These are phyloP conservation scores for Chlorocebus sabaeus DNA, from an alignment of 2,113 vertebrate genomes.

Conservation along the genomic window DNA sequence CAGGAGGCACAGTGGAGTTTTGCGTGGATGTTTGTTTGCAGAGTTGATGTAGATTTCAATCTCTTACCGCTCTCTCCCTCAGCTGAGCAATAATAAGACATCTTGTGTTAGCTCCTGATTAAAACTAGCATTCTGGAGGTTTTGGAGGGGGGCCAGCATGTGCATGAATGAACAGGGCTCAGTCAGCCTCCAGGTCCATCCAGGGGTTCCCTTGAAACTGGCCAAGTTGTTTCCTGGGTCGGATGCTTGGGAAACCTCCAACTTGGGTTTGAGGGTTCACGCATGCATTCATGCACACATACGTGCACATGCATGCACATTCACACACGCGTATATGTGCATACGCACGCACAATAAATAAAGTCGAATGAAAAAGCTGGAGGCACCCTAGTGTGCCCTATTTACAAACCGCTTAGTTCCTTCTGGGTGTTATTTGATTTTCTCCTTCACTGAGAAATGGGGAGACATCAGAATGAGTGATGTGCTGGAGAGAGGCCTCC, in stretches of 20 bases:
- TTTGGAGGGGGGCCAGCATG: background rate
- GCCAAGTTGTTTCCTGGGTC: background rate
- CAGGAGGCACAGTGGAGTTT: background rate
- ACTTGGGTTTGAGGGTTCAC: background rate
- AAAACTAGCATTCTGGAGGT: background rate
- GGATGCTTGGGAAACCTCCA: slow-evolving; percentile 31
- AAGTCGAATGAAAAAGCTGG: slow-evolving; percentile 5
- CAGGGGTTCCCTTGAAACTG: background rate
- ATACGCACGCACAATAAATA: background rate
- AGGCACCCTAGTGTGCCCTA: slow-evolving; percentile 35
- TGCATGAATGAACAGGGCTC: background rate
- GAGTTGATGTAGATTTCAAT: background rate
- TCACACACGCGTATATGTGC: background rate
- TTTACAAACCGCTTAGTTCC: slow-evolving; percentile 62
- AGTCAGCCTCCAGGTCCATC: background rate
- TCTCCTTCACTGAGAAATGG: slow-evolving; percentile 68
- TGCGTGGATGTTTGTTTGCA: background rate
- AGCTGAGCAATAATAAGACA: background rate
- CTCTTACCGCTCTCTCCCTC: background rate
- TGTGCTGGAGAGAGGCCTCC: slow-evolving; percentile 54
- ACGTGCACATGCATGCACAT: background rate
- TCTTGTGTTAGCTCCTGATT: background rate
- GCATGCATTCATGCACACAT: background rate
- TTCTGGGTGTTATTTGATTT: slow-evolving; percentile 68
- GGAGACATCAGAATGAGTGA: slow-evolving; percentile 62